Percentiles rank a stretch among this genome's conserved stretches.
Conservation (phyloP, 2,113 vertebrate genomes). For the Tragulus kanchil region DNA sequence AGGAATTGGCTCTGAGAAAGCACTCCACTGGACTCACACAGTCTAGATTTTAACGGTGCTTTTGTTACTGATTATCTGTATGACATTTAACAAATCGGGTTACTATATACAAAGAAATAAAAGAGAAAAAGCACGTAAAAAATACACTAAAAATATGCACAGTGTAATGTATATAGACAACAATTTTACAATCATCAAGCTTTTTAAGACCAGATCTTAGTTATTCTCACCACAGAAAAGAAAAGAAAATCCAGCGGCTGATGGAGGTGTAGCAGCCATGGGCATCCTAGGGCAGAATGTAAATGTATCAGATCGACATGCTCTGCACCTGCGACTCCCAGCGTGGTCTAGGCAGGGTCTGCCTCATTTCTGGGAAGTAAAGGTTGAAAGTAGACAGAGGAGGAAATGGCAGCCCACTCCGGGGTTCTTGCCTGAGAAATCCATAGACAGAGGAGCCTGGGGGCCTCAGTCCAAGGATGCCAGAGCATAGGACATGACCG, state of each 20-base stretch:
- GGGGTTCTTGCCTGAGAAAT: neutral
- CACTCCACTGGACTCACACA: neutral
- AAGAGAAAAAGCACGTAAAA: too few relatives aligned
- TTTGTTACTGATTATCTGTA: neutral
- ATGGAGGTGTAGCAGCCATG: rapidly evolving
- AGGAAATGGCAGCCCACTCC: neutral
- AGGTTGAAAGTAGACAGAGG: neutral
- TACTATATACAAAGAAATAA: neutral
- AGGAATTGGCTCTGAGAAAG: neutral
- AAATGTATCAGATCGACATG: rapidly evolving
- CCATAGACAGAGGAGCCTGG: neutral
- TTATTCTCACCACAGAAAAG: neutral
- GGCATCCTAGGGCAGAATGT: rapidly evolving
- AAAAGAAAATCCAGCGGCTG: rapidly evolving
- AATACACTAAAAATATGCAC: neutral
- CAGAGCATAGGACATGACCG: rapidly evolving
- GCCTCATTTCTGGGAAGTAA: neutral
- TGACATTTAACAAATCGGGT: neutral
- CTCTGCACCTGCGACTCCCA: rapidly evolving
- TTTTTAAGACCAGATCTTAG: neutral
- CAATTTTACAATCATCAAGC: too few relatives aligned
- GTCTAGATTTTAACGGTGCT: neutral
- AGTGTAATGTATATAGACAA: neutral
- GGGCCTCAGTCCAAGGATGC: neutral
- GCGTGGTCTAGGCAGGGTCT: rapidly evolving